Base-by-base conservation (phyloP, 1,140 invertebrate genomes). In the Helicoverpa zea region DNA sequence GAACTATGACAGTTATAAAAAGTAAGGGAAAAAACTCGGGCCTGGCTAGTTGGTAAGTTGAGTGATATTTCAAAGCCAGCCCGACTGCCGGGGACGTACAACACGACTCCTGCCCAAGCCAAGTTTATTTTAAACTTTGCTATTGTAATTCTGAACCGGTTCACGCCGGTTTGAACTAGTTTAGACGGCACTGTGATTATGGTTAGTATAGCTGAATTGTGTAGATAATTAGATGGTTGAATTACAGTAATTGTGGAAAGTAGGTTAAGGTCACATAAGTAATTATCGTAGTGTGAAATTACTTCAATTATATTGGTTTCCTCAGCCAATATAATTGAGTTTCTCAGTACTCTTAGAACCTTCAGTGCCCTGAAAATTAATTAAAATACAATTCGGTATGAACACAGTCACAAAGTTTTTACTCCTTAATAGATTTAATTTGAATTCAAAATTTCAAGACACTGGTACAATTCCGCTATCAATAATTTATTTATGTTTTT, bases 81-180 rank as follows among this genome's bases (percentile, higher is more conserved):
- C 47, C 74, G 23, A 49, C 59, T 77, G 74, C 13, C 43, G 47
- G n/a, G 35, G 74, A 77, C 74, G 59, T 77, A 64, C 64, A 77
- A 77, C 74, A 66, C 61, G 74, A 77, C 74, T 77, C 61, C 47
- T 52, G 74, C 35, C 10, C 74, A 51, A 61, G 49, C 74, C 61
- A 77, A 77, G 74, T 77, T 77, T 77, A 77, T 77, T 77, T 77
- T 77, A 77, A 77, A 77, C 47, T 77, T 77, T 18, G 43, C 74
- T 49, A 77, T 77, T 77, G 74, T 77, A 77, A 77, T 77, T 77
- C 74, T 77, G 74, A 64, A 77, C 74, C 23, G 61, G 58, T 49
- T 63, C 13, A 16, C 16, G 11, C 56, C 47, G 56, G 59, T 64
- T 64, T 61, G 47, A 51, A 77, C 74, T 52, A 77, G 74, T 77